Evolutionary conservation across 2,797 vertebrate genomes (phyloP).

Genomic region (Mallotus villosus): DNA sequence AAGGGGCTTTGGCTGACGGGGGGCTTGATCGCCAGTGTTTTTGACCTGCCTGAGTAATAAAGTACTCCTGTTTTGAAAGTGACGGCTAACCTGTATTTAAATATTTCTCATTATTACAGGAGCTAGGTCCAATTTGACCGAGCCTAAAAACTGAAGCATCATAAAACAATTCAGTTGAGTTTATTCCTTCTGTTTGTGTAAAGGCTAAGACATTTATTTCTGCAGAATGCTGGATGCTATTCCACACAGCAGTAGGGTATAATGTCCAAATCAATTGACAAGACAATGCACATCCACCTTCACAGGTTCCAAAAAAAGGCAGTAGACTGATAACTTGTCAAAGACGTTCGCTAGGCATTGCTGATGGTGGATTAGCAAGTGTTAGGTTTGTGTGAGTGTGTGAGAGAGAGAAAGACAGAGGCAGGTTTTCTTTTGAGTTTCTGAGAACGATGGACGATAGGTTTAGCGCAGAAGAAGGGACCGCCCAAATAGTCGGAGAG

Average conservation of each 20-base stretch:
- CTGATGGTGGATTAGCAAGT: neutral
- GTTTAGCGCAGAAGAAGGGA: neutral
- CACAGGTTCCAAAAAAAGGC: neutral
- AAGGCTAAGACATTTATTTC: neutral
- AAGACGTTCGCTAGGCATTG: neutral
- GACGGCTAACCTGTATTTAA: too few relatives aligned
- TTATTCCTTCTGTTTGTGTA: neutral
- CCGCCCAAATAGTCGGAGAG: neutral
- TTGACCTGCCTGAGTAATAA: neutral
- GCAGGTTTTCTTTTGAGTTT: neutral
- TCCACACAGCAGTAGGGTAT: neutral
- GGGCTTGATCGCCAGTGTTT: neutral
- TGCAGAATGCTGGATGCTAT: neutral
- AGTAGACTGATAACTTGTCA: neutral
- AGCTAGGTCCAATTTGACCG: neutral
- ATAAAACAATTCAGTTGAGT: neutral
- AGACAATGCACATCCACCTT: neutral
- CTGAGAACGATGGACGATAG: neutral
- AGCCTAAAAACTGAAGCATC: neutral
- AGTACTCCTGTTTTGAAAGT: neutral
- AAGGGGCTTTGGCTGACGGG: neutral
- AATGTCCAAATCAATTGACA: slow-evolving; percentile 8
- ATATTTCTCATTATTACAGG: too few relatives aligned
- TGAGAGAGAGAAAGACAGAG: neutral
- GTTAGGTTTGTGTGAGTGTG: neutral